A percentile compares a stretch with the other conserved stretches of the same genome.
These are phyloP conservation scores for Halotydeus destructor DNA, from an alignment of 1,140 invertebrate genomes.

Conservation along the genomic window DNA sequence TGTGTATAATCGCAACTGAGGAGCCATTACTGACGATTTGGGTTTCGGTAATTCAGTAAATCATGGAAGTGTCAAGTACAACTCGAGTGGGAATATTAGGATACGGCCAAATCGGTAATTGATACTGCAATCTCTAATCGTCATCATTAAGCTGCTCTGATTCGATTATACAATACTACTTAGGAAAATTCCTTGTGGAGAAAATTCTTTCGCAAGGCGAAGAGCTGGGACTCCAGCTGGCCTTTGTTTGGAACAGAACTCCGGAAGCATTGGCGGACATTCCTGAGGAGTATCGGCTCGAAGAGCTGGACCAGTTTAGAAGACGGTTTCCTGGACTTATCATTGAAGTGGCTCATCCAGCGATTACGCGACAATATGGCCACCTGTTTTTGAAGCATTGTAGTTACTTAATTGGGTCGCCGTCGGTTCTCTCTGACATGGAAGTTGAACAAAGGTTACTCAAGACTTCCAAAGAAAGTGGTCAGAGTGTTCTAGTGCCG, in stretches of 20 bases:
- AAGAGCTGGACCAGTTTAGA: constrained; percentile 24
- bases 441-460: constrained; percentile 23
- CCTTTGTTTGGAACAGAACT: constrained; percentile 35
- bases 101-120: no score
- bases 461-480: constrained; percentile 18
- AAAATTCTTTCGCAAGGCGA: constrained; percentile 20
- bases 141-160: no score
- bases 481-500: constrained; percentile 32
- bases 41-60: no score
- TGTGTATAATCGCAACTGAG: no score
- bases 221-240: constrained; percentile 24
- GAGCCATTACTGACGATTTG: no score
- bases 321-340: constrained; percentile 31
- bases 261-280: constrained; percentile 20
- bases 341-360: constrained; percentile 38
- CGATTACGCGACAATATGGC: constrained; percentile 29
- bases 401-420: constrained; percentile 30
- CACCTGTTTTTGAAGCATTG: constrained; percentile 25
- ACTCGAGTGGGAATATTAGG: no score
- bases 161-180: no score
- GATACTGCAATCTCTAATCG: no score
- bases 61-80: no score
- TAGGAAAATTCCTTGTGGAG: constrained; percentile 29
- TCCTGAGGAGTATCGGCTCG: constrained; percentile 21
- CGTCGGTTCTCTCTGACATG: constrained; percentile 31